Base-by-base conservation (phyloP, 2,113 vertebrate species). In the Lampris megalopsis region DNA sequence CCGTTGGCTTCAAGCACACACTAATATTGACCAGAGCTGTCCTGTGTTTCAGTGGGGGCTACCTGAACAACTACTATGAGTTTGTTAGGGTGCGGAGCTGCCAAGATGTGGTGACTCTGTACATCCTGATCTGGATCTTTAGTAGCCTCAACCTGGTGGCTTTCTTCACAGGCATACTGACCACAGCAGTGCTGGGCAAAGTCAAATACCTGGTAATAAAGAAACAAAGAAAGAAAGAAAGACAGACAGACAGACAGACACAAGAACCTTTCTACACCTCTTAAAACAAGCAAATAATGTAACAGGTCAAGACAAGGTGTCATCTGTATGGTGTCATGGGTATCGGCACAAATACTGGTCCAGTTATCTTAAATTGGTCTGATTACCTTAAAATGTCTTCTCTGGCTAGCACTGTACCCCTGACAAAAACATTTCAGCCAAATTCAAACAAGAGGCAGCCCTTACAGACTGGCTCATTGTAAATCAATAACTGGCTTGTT, bases 51-150 rank as follows among this genome's bases (percentile, higher is more conserved):
- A 94, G 93, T 56, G 93, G 93, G 42, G 94, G 74, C 9, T 95
- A 93, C 77, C 83, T 93, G 77, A 90, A 86, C 77, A 91, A 85
- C 84, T 93, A 93, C 83, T 94, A 92, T 57, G 92, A 95, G 89
- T 94, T 92, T 89, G 89, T 92, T 43, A 93, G 92, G 24, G 92
- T 94, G n/a, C 72, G 8, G 71, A 93, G 92, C 88, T 95, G 93
- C 58, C 85, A 91, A 48, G 93, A 94, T 0, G 92, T 93, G 48
- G 77, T 91, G 52, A 75, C 65, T 7, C 70, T 94, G 24, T 92
- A 94, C 52, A 35, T 89, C 49, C 82, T 91, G 9, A 88, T 94
- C 36, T 95, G 94, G 93, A 71, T 57, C 42, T 86, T 94, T 6
- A 66, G 71, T 0, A 1, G 65, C 42, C 86, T 95, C n/a, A 94